Evolutionary conservation across 2,113 vertebrate genomes (phyloP).

Genomic region (Apus apus): DNA sequence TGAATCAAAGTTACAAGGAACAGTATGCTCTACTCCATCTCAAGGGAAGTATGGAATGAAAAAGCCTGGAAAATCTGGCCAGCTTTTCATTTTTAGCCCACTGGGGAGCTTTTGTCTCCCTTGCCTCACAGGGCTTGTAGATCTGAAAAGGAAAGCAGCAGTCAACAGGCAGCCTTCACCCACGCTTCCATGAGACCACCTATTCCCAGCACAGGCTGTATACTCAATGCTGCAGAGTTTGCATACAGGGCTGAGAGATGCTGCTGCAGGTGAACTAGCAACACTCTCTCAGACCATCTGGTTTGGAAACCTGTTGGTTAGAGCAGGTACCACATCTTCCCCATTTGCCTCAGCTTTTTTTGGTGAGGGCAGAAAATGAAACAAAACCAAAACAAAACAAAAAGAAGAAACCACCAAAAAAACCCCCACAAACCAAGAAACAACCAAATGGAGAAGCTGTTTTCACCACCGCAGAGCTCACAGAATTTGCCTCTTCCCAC

Average conservation of each 20-base stretch:
- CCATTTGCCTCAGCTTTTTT: background rate
- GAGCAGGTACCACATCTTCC: background rate
- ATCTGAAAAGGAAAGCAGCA: background rate
- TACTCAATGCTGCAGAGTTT: background rate
- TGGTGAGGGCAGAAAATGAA: background rate
- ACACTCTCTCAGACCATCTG: background rate
- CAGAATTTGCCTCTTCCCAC: slow-evolving; percentile 7
- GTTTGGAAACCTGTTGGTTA: background rate
- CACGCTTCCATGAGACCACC: background rate
- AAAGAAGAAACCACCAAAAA: too few species aligned
- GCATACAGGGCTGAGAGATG: background rate
- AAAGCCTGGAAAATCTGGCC: background rate
- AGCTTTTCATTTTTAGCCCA: background rate
- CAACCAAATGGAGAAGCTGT: background rate
- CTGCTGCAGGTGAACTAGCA: background rate
- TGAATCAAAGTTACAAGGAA: background rate
- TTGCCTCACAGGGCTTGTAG: background rate
- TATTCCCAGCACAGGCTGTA: rapidly evolving
- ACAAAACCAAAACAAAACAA: background rate
- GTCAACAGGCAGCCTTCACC: background rate
- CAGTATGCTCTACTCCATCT: background rate
- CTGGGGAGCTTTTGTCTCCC: background rate
- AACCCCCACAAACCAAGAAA: too few species aligned
- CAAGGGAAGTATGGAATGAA: background rate
- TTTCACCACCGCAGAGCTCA: background rate